Base-by-base conservation (phyloP, 2,113 vertebrate genomes). In the Symphodus melops region DNA sequence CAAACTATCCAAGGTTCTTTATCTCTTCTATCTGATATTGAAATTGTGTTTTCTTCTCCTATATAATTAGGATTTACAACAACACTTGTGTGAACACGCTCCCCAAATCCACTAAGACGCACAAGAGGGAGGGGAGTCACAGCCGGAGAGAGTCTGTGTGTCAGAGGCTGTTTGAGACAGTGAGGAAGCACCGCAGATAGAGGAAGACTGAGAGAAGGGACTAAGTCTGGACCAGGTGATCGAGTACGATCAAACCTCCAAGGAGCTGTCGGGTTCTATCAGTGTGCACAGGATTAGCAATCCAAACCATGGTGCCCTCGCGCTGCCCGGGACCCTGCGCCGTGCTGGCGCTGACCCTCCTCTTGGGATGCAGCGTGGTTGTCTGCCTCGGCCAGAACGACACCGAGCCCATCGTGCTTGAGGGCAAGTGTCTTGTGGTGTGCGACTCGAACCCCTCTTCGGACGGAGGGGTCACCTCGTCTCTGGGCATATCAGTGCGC, bases 381-480 rank as follows among this genome's bases (percentile, higher is more conserved):
- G 58, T 91, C 90, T 87, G 95, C 93, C 56, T 92, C 77, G 96
- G 96, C 60, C 97, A 97, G 94, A 99, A 99, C 82, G 98, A 99
- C 86, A 98, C 98, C 64, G 98, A 99, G 79, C 98, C 98, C 88
- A 98, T 99, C 88, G 97, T 99, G 68, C 92, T 99, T 85, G 98
- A 99, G 84, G 97, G 97, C 46, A 99, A 99, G 88, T 99, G 98
- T 92, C 93, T 98, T 66, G 98, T 99, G 90, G 98, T 99, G 72
- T 99, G 98, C 89, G 98, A 99, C 91, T 99, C 98, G 52, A 99
- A 95, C 94, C 98, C 98, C 10, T 99, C 98, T 1, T 96, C 97
- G 75, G 97, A 99, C 80, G 97, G 97, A 77, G 97, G 92, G 9
- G 97, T 98, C 89, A 98, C 98, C 61, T 99, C 98, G 39, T 98